A percentile compares a stretch with the other conserved stretches of the same genome.
Conservation (phyloP, 1,140 invertebrate genomes). For the Drosophila simulans region DNA sequence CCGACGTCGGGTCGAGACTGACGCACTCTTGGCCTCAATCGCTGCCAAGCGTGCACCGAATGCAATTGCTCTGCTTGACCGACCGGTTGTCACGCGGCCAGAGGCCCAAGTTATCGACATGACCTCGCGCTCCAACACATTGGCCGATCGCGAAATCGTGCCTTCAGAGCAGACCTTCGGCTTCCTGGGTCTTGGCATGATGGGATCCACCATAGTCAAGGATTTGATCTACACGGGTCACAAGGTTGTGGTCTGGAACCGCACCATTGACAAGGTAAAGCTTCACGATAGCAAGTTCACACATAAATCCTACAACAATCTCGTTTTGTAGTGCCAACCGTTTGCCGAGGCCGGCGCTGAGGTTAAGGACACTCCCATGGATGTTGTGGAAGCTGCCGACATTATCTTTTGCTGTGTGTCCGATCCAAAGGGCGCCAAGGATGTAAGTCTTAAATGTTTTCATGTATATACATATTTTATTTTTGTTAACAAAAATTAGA, state of each 20-base stretch:
- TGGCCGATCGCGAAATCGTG: constrained; percentile 94
- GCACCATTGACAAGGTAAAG: constrained; percentile 94
- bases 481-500: too few species aligned
- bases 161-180: constrained; percentile 96
- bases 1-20: constrained; percentile 56
- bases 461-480: neutral
- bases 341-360: constrained; percentile 91
- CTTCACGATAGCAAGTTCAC: fast-evolving
- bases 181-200: constrained; percentile 97
- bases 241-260: constrained; percentile 97
- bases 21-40: constrained; percentile 54
- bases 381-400: constrained; percentile 95
- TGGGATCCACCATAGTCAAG: constrained; percentile 98
- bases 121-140: constrained; percentile 90
- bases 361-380: constrained; percentile 93
- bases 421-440: constrained; percentile 96
- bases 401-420: constrained; percentile 98
- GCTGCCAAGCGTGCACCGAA: constrained; percentile 69
- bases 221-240: constrained; percentile 97
- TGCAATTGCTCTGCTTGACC: constrained; percentile 77
- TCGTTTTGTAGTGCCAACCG: constrained; percentile 87
- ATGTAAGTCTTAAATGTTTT: constrained; percentile 89
- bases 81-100: constrained; percentile 85
- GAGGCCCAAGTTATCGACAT: constrained; percentile 91
- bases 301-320: neutral